phyloP scores from a whole-genome alignment of 2,888 invertebrate species.

The Epistrophe grossulariae region DNA sequence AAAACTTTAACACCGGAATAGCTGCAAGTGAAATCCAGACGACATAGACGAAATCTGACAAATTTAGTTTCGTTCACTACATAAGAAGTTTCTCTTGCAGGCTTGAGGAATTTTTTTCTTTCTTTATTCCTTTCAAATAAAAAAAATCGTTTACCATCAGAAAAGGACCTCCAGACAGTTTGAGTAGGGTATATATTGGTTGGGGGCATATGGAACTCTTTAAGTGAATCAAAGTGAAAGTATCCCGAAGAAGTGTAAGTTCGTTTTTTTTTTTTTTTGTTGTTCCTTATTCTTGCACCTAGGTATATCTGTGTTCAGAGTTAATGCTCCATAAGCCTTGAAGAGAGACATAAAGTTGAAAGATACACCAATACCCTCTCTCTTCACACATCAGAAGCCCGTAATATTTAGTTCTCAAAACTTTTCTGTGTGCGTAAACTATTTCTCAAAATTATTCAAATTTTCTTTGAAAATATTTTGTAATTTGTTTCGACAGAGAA shows the following conservation, averaged over 20 bases:
- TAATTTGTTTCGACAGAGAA: constrained; percentile 54
- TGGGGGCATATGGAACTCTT: constrained; percentile 43
- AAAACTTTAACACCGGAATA: constrained; percentile 69
- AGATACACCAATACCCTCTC: constrained; percentile 36
- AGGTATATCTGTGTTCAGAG: constrained; percentile 36
- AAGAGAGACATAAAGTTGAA: constrained; percentile 61
- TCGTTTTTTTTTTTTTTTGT: neutral
- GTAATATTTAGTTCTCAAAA: constrained; percentile 23
- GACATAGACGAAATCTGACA: constrained; percentile 75
- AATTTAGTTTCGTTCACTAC: constrained; percentile 65
- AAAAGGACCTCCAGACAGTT: constrained; percentile 62
- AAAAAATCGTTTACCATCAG: constrained; percentile 37
- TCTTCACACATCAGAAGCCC: neutral
- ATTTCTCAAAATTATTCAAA: constrained; percentile 72
- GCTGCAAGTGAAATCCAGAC: constrained; percentile 76
- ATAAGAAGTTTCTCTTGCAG: constrained; percentile 55
- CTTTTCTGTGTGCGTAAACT: constrained; percentile 48
- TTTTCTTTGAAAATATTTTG: constrained; percentile 68
- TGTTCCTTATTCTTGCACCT: constrained; percentile 20
- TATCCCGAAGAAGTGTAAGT: constrained; percentile 37
- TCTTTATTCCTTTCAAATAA: neutral
- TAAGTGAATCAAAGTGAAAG: constrained; percentile 74
- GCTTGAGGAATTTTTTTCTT: constrained; percentile 21
- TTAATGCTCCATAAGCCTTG: constrained; percentile 56
- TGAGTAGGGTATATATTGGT: neutral